Percentiles rank a stretch among this genome's conserved stretches.
Conservation (phyloP, 2,797 vertebrate species). For the Carduelis carduelis region DNA sequence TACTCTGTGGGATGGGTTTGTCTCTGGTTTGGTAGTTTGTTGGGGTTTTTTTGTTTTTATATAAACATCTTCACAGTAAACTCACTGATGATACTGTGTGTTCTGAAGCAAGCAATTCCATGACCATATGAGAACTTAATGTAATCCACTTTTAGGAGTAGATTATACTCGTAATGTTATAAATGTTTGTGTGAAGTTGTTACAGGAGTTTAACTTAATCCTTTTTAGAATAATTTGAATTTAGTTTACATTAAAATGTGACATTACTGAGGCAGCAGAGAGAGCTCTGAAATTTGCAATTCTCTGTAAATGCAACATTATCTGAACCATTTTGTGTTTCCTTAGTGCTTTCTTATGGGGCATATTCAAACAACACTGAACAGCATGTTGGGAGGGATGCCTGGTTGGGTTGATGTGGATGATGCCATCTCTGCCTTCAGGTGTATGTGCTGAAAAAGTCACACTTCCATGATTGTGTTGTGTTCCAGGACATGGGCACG, state of each 20-base stretch:
- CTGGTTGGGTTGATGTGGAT: fast-evolving
- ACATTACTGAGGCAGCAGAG: background rate
- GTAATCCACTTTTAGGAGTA: background rate
- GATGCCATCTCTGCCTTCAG: background rate
- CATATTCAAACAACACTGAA: background rate
- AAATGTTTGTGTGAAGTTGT: background rate
- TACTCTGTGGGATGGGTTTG: background rate
- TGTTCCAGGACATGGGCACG: background rate
- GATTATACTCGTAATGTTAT: background rate
- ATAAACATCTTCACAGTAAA: background rate
- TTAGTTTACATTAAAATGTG: background rate
- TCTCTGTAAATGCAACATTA: background rate
- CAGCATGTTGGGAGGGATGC: background rate
- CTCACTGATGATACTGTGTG: background rate
- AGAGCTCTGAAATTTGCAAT: background rate
- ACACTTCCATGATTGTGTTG: background rate
- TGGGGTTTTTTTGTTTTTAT: background rate
- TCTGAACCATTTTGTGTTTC: background rate
- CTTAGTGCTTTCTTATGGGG: background rate
- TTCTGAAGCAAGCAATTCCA: background rate
- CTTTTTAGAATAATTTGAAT: background rate
- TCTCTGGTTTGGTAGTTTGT: background rate
- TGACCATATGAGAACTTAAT: background rate
- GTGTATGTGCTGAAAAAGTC: background rate
- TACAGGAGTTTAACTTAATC: background rate